Evolutionary conservation across 2,113 vertebrate genomes (phyloP).

Genomic region (Myiagra hebetior): DNA sequence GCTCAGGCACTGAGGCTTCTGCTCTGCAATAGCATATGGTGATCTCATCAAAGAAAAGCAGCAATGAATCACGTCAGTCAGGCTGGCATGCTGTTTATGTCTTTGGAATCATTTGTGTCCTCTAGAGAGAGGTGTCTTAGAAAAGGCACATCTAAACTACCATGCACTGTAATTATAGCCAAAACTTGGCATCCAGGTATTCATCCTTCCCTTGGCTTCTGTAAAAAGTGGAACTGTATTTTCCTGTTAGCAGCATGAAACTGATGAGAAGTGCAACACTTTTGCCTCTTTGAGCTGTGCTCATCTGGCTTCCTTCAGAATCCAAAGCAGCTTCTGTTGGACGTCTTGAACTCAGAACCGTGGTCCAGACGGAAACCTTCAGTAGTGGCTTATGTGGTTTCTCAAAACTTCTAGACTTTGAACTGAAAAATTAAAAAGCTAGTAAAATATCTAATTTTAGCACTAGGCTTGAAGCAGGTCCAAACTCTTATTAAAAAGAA

Average conservation of each 20-base stretch:
- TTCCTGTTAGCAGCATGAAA: not conserved
- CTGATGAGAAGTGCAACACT: not conserved
- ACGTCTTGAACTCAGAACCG: not conserved
- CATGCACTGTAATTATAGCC: not conserved
- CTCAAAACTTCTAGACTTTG: slow-evolving; percentile 14
- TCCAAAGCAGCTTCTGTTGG: not conserved
- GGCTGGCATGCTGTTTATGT: not conserved
- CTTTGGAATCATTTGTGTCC: not conserved
- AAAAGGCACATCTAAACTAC: not conserved
- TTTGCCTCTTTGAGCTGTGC: not conserved
- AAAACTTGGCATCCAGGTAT: not conserved
- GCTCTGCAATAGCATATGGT: not conserved
- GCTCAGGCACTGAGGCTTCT: not conserved
- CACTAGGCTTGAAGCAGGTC: not conserved
- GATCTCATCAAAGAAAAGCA: slow-evolving; percentile 1
- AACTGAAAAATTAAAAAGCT: slow-evolving; percentile 27
- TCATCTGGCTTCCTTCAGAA: not conserved
- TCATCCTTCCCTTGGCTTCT: not conserved
- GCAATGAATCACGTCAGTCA: not conserved
- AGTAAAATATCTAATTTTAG: slow-evolving; percentile 36
- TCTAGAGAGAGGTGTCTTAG: not conserved
- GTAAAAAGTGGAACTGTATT: not conserved
- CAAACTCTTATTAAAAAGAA: slow-evolving; percentile 25
- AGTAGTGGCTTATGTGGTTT: not conserved
- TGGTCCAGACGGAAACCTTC: not conserved